These are phyloP conservation scores for Chloroclystis v-ata DNA, from an alignment of 2,888 invertebrate species.

Conservation along the genomic window DNA sequence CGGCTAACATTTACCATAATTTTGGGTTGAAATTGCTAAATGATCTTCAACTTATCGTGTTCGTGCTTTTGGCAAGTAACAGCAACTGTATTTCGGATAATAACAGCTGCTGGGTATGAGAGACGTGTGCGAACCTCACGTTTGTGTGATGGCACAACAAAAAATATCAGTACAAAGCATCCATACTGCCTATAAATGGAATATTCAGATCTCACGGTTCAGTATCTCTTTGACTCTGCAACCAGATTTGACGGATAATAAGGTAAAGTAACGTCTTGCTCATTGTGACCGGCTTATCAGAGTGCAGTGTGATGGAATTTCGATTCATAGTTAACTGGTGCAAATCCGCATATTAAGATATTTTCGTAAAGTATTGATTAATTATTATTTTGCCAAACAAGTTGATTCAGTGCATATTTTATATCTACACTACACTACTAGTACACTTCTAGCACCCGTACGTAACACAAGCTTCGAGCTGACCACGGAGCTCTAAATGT, in stretches of 20 bases:
- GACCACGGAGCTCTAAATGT: no score
- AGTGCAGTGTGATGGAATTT: no score
- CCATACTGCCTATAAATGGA: slow-evolving; percentile 69
- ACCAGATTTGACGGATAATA: slow-evolving; percentile 41
- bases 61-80: slow-evolving; percentile 49
- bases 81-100: slow-evolving; percentile 48
- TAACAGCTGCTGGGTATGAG: slow-evolving; percentile 47
- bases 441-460: no score
- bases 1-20: slow-evolving; percentile 55
- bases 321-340: no score
- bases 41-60: slow-evolving; percentile 43
- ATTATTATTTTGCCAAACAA: no score
- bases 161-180: slow-evolving; percentile 62
- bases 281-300: no score
- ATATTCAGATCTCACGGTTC: slow-evolving; percentile 60
- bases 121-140: slow-evolving; percentile 63
- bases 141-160: slow-evolving; percentile 64
- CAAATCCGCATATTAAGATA: no score
- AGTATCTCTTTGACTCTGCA: slow-evolving; percentile 56
- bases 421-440: no score
- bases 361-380: no score
- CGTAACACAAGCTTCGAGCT: no score
- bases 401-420: no score
- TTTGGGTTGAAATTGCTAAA: slow-evolving; percentile 57
- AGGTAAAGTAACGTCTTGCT: slow-evolving; percentile 12